Conservation (phyloP, 2,888 invertebrate species). For the Trissolcus japonicus region DNA sequence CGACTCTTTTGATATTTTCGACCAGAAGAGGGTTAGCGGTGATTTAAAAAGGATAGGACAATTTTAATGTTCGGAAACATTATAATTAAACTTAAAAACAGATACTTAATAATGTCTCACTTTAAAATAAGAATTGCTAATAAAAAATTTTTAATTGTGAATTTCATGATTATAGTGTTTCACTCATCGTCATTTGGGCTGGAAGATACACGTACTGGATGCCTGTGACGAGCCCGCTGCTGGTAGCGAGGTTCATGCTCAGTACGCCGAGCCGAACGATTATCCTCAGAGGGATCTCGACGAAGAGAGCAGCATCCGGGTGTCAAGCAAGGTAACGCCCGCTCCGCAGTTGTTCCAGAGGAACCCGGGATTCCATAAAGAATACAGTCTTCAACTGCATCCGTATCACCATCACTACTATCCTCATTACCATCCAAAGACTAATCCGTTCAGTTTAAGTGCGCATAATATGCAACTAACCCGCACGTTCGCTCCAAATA, state of each 20-base stretch:
- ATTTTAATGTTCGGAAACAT: no score
- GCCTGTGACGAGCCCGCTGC: constrained; percentile 81
- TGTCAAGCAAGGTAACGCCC: constrained; percentile 73
- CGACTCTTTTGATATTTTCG: no score
- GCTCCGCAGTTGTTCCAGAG: constrained; percentile 70
- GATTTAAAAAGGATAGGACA: no score
- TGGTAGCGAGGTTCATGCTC: constrained; percentile 79
- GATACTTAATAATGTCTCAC: no score
- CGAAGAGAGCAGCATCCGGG: constrained; percentile 67
- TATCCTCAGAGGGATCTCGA: constrained; percentile 71
- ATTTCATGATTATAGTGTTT: constrained; percentile 90
- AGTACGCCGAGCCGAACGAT: constrained; percentile 77
- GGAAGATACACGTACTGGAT: constrained; percentile 95
- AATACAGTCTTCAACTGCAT: constrained; percentile 63
- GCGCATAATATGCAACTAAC: constrained; percentile 56
- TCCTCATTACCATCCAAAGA: constrained; percentile 52
- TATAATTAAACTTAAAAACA: no score
- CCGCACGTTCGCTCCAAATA: constrained; percentile 57
- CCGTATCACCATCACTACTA: constrained; percentile 58
- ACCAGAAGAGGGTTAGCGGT: no score
- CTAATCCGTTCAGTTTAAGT: constrained; percentile 53
- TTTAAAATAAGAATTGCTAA: no score
- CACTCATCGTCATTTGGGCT: constrained; percentile 94
- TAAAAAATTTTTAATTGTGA: no score
- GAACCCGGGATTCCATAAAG: constrained; percentile 63